Evolutionary conservation across 2,888 invertebrate genomes (phyloP), one percentile per base, ranked within the genome.

Genomic region (Tetheella fluctuosa): DNA sequence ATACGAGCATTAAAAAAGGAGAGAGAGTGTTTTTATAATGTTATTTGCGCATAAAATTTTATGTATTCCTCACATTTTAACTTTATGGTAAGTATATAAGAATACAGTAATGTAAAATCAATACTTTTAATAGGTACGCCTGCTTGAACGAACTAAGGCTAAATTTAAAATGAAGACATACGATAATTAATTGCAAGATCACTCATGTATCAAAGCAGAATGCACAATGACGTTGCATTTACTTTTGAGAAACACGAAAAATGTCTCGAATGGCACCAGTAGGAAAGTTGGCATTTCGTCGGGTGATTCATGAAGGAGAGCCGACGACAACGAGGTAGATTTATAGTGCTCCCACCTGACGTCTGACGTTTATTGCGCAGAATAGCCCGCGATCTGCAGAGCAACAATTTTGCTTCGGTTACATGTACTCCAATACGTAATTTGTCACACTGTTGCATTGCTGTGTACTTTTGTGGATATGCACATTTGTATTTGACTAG

Each of bases 281-380:
- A 69, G 73, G 68, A 80, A 79, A 83, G 83, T 86, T 84, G 78
- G 81, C 81, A 73, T 81, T 80, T 79, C 73, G 69, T 80, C 71
- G 72, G 72, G 86, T 88, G 88, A 88, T 86, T 86, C 89, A 89
- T 86, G 86, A 79, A 79, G 79, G 80, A 67, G 74, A 75, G 64
- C 69, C 71, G 69, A 67, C 73, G 76, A 68, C 76, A 73, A 77
- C 79, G 74, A 74, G 74, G 78, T 84, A 80, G 90, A 90, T 90
- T 90, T 89, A 90, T 90, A 70, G 85, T 80, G 73, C 80, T 71
- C 73, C 73, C 82, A 79, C 79, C 80, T 87, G 86, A 86, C 84
- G 70, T 68, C 78, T 83, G 88, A 88, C 86, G 81, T 85, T 86
- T 88, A 88, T 88, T 85, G 87, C 81, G 75, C 78, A 80, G 84